Evolutionary conservation across 1,140 invertebrate genomes (phyloP).

Genomic region (Aethina tumida): DNA sequence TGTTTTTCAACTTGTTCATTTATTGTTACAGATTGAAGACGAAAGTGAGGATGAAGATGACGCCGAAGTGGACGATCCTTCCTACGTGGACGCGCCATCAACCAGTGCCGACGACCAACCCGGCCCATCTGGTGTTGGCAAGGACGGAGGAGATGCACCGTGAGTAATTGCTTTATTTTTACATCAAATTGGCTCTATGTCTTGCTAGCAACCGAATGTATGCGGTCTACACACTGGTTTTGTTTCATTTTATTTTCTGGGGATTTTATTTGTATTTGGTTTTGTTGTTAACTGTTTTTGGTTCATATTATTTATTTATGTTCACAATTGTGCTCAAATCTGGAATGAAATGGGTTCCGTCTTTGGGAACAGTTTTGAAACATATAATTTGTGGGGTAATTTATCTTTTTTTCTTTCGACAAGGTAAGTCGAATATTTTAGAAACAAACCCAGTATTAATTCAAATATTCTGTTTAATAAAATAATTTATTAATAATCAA

Average conservation of each 20-base stretch:
- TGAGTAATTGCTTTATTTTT: constrained; percentile 39
- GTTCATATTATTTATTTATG: no score
- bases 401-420: no score
- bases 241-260: neutral
- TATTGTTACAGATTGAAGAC: constrained; percentile 26
- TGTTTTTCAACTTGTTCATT: neutral
- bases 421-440: no score
- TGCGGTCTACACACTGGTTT: constrained; percentile 2
- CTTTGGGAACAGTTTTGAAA: no score
- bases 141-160: constrained; percentile 42
- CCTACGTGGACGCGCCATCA: constrained; percentile 41
- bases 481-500: no score
- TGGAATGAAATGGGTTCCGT: no score
- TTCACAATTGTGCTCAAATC: no score
- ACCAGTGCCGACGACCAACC: constrained; percentile 42
- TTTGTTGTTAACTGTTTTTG: no score
- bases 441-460: no score
- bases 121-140: constrained; percentile 46
- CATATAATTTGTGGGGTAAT: no score
- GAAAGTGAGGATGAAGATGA: constrained; percentile 25
- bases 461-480: no score
- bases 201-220: constrained; percentile 17
- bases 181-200: constrained; percentile 8
- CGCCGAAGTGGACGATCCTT: constrained; percentile 28
- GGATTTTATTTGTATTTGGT: no score